These are phyloP conservation scores for Platycheirus rosarum DNA, from an alignment of 2,888 invertebrate species.

Conservation along the genomic window DNA sequence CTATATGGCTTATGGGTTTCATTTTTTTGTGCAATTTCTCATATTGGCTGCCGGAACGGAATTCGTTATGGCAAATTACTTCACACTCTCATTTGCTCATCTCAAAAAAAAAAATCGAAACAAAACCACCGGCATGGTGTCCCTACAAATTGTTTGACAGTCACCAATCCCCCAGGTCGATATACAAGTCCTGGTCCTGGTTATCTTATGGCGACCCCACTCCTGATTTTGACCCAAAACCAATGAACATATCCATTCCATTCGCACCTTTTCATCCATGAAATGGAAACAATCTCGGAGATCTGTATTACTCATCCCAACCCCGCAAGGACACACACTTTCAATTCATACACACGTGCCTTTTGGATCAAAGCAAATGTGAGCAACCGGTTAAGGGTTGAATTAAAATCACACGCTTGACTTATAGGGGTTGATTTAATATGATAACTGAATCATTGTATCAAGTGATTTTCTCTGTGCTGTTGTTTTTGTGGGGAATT, in stretches of 20 bases:
- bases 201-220: background rate
- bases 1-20: slow-evolving; percentile 44
- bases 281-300: slow-evolving; percentile 71
- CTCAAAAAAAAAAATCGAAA: slow-evolving; percentile 7
- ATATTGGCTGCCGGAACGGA: slow-evolving; percentile 48
- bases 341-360: background rate
- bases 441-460: slow-evolving; percentile 74
- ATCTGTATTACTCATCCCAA: slow-evolving; percentile 35
- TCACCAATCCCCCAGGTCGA: slow-evolving; percentile 17
- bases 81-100: slow-evolving; percentile 68
- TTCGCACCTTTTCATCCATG: slow-evolving; percentile 74
- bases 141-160: slow-evolving; percentile 34
- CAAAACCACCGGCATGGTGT: slow-evolving; percentile 61
- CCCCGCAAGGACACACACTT: background rate
- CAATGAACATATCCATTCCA: slow-evolving; percentile 73
- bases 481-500: slow-evolving; percentile 21
- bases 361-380: slow-evolving; percentile 64
- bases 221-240: slow-evolving; percentile 51
- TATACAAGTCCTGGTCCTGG: background rate
- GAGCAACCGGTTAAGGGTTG: slow-evolving; percentile 74
- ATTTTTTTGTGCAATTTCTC: slow-evolving; percentile 15
- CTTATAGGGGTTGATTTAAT: slow-evolving; percentile 74
- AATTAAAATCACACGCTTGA: slow-evolving; percentile 74
- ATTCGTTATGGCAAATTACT: slow-evolving; percentile 73
- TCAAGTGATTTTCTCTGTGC: slow-evolving; percentile 68